These are phyloP conservation scores for Poeciliopsis retropinna DNA, from an alignment of 2,113 vertebrate species.

Conservation along the genomic window DNA sequence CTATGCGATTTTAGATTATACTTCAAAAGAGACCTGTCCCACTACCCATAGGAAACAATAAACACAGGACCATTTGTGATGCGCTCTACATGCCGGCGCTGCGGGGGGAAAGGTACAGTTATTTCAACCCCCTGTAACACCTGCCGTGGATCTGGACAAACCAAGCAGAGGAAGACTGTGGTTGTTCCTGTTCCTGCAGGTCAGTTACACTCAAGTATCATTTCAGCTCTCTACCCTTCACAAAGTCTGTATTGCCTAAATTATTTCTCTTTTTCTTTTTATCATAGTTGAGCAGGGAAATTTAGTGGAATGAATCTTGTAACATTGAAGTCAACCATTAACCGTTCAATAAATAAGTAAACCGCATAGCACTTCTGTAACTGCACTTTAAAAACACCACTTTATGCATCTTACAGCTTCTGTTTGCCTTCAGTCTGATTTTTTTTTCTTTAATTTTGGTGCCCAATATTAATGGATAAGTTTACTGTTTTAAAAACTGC, in stretches of 20 bases:
- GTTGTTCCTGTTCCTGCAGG: slow-evolving; percentile 95
- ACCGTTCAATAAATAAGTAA: too few species aligned
- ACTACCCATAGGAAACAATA: slow-evolving; percentile 86
- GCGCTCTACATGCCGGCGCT: slow-evolving; percentile 93
- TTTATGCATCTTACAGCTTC: background rate
- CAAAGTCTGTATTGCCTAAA: background rate
- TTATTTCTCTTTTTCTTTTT: background rate
- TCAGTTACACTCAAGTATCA: slow-evolving; percentile 63
- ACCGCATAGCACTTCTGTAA: background rate
- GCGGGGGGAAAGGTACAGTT: slow-evolving; percentile 87
- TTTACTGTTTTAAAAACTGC: too few species aligned
- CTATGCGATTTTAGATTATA: background rate
- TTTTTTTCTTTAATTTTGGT: too few species aligned
- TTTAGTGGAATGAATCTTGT: background rate
- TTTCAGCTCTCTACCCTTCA: background rate
- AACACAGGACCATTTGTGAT: slow-evolving; percentile 97
- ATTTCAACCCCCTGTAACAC: slow-evolving; percentile 84
- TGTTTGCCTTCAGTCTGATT: background rate
- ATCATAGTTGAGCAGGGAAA: background rate
- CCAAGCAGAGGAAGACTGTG: slow-evolving; percentile 91
- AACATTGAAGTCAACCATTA: background rate
- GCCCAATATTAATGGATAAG: too few species aligned
- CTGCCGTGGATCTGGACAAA: slow-evolving; percentile 90
- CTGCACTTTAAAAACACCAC: background rate
- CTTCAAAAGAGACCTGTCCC: background rate